Evolutionary conservation across 1,140 invertebrate genomes (phyloP), one percentile per base, ranked within the genome.

Genomic region (Diprion similis): DNA sequence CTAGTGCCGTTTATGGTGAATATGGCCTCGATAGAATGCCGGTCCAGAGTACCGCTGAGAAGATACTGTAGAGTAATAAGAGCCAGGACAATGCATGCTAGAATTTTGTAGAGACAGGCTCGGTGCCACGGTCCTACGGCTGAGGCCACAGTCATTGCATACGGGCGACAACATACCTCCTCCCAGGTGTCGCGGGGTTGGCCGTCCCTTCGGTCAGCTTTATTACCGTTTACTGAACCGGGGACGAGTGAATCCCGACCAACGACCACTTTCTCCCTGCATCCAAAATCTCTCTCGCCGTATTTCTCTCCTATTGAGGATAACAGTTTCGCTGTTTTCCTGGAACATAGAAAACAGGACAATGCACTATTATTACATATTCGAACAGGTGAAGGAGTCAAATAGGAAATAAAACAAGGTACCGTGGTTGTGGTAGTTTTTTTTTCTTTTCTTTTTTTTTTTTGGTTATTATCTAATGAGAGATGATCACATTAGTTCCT

Each of bases 11-110:
- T 89, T 66, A 88, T 87, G 46, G 87, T 83, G 78, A 89, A 89
- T 68, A 89, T 86, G 15, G 86, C 87, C 77, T 89, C 87, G 76
- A 88, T 84, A 17, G 85, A 86, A 15, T 78, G 82, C 8, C 86
- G 82, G 78, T 89, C 87, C 74, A 88, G 78, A 69, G 86, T 83
- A 47, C 85, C 84, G 77, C 84, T 89, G 78, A 89, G 82, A 68
- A 87, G 79, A 80, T 89, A 89, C 78, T 89, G 88, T n/a, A 89
- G 80, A 66, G 83, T 82, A 71, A 89, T 85, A 9, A 89, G 82
- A 13, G 82, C 83, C 37, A 87, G 82, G 64, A 88, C 85, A 74
- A 87, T 73, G 75, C 85, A 85, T 70, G 81, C 82, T 75, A 88
- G 83, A 73, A 81, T 77, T 81, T 88, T 88, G 84, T 87, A 87